phyloP scores from a whole-genome alignment of 2,797 vertebrate genomes.

The Gallirallus australis region DNA sequence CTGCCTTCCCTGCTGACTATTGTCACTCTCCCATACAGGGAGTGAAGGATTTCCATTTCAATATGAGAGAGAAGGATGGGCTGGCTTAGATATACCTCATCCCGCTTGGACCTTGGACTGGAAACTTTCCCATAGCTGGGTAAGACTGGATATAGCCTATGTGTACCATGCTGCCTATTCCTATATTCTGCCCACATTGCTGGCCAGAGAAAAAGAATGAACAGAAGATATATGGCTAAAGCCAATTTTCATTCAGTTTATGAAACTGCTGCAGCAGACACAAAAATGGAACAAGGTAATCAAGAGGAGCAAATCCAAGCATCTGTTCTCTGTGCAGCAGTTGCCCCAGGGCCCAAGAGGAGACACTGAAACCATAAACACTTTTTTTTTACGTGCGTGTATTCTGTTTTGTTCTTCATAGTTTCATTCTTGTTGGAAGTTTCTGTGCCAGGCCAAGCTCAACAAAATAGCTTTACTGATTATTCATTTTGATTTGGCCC shows the following conservation, averaged over 20 bases:
- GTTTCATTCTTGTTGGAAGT: not conserved
- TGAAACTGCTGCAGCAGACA: not conserved
- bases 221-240: not conserved
- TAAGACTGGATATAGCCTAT: not conserved
- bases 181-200: not conserved
- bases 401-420: not conserved
- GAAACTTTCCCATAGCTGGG: not conserved
- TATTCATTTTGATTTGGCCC: not conserved
- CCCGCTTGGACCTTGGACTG: not conserved
- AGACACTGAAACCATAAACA: not conserved
- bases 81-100: accelerated
- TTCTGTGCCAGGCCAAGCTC: not conserved
- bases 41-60: too few species aligned
- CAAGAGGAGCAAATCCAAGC: not conserved
- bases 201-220: not conserved
- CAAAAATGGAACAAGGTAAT: not conserved
- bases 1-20: not conserved
- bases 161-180: not conserved
- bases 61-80: not conserved
- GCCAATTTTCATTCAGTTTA: not conserved
- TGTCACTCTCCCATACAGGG: not conserved
- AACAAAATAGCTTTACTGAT: not conserved
- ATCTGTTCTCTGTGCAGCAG: not conserved
- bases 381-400: not conserved
- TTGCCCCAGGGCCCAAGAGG: not conserved